Percentiles rank a stretch among this genome's conserved stretches.
Conservation (phyloP, 2,888 invertebrate genomes). For the Machimus rusticus region DNA sequence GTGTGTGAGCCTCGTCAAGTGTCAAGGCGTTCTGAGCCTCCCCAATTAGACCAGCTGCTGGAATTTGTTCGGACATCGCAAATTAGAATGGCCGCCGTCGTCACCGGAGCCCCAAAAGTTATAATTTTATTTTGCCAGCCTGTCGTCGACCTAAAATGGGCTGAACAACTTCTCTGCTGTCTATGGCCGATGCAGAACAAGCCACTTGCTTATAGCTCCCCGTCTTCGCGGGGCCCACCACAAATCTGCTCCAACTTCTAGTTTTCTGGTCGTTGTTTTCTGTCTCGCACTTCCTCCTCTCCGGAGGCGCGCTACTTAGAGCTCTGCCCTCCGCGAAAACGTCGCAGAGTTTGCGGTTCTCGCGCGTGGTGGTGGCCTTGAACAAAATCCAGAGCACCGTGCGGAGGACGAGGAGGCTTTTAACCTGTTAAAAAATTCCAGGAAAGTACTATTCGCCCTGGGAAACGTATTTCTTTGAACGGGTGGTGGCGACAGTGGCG, state of each 20-base stretch:
- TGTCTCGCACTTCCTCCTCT: neutral
- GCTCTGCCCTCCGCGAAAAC: neutral
- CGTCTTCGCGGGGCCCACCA: neutral
- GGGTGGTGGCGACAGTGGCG: neutral
- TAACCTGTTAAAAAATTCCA: conserved; percentile 34
- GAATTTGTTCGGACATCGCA: neutral
- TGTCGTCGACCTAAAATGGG: neutral
- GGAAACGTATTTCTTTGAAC: neutral
- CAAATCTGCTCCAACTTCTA: neutral
- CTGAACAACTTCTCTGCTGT: conserved; percentile 4
- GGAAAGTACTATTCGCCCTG: neutral
- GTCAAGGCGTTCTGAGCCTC: neutral
- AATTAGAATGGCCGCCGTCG: neutral
- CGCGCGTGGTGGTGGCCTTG: conserved; percentile 43
- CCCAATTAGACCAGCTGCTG: neutral
- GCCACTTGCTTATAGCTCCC: neutral
- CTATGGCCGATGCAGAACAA: neutral
- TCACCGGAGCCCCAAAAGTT: neutral
- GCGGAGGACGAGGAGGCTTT: conserved; percentile 42
- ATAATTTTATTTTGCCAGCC: neutral
- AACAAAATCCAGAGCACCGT: conserved; percentile 28
- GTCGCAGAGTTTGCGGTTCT: neutral
- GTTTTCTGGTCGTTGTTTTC: neutral
- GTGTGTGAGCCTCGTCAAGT: neutral
- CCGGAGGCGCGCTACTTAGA: neutral